Base-by-base conservation (phyloP, 1,140 invertebrate species). In the Harlomillsia oculata region DNA sequence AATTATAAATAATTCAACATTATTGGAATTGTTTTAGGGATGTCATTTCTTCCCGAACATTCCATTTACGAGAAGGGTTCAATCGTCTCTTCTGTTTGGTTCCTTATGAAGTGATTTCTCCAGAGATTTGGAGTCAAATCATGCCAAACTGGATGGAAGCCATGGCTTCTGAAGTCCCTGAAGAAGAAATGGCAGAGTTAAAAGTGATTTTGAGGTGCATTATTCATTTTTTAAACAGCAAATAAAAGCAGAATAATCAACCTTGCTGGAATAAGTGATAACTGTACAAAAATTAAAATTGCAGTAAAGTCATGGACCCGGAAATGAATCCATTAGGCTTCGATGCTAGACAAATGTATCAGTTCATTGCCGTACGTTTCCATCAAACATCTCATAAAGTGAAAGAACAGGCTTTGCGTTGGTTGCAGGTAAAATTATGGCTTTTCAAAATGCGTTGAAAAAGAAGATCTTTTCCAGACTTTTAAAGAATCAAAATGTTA, bases 71-170 rank as follows among this genome's bases (percentile, higher is more conserved):
- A 74, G 94, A 98, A 72, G 95, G 89, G 0, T 75, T 94, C 21
- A 87, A 89, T 68, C 71, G 93, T 46, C 76, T 99, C 16, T 90
- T 97, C 68, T 97, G 93, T 69, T 73, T 99, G 29, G 92, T 97
- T 20, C 95, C 96, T 0, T 99, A 99, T 72, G 93, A 97, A 67
- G 86, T 98, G 14, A 92, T 99, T 55, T 92, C 88, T 1, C 81
- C 89, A 50, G 87, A 96, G 67, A 89, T 97, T 45, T 98, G 94
- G 95, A 89, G 96, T 69, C 85, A 88, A 69, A 89, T 97, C 11
- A 98, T 98, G 88, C 94, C 95, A 0, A 84, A 92, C 69, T 99
- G 95, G 95, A 85, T 99, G 82, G 92, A 98, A 75, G 88, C 92
- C 1, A 91, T 99, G 62, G 87, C 90, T 26, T 88, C 89, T 65